Base-by-base conservation (phyloP, 2,888 invertebrate genomes). In the Phasia obesa region DNA sequence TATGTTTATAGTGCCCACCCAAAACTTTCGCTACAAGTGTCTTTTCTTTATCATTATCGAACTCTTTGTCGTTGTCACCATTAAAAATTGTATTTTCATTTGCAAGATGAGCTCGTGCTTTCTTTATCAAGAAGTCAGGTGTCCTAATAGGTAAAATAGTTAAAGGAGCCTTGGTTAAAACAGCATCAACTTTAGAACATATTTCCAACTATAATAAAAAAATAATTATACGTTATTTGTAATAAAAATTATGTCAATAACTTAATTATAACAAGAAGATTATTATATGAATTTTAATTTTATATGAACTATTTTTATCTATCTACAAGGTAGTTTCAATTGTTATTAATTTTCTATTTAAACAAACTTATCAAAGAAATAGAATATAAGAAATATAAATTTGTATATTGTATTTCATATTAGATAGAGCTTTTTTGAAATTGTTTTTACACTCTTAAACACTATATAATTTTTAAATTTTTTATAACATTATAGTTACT, bases 101-200 rank as follows among this genome's bases (percentile, higher is more conserved):
- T 9, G 77, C 53, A 35, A 88, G 81, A 73, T 87, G 86, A 15
- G 86, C 87, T 15, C 89, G 86, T 0, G 89, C 89, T 82, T 89
- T 87, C 19, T 83, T 86, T 25, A 88, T 88, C 4, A 94, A 91
- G 87, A 93, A 93, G 31, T 93, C 92, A 53, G 95, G 94, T 13
- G 94, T 93, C 91, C 94, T 94, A 78, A 93, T 93, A 2, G 94
- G 93, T 86, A 93, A 93, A 81, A 95, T 93, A 83, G 94, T 93
- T 2, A 97, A 91, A 0, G 98, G 98, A 0, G 96, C 96, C 85
- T 94, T 93, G 27, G 93, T 93, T 51, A 97, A 91, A 0, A 96
- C 95, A 60, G 93, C 93, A 82, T 94, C 92, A 13, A 97, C 95
- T 91, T 95, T 95, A 69, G 93, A 93, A 31, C 93, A 93, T 60